Evolutionary conservation across 2,888 invertebrate species (phyloP).

Genomic region (Harmothoe impar): DNA sequence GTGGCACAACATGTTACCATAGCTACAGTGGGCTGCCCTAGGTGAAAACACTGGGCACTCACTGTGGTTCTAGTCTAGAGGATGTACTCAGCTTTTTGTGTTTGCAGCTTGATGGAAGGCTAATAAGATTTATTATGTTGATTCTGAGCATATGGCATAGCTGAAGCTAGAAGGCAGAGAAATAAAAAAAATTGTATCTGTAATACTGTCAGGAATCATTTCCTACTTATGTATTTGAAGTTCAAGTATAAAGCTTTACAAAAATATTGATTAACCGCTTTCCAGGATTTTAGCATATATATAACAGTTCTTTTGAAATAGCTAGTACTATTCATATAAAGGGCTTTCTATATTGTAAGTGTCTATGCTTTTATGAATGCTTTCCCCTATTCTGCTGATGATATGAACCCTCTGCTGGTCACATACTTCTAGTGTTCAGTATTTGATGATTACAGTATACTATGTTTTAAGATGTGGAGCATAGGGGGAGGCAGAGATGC

Average conservation of each 20-base stretch:
- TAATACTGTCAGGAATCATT: too few relatives aligned
- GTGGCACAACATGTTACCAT: neutral
- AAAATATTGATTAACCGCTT: too few relatives aligned
- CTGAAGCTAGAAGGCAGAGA: too few relatives aligned
- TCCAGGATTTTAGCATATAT: too few relatives aligned
- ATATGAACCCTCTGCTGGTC: neutral
- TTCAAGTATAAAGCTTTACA: too few relatives aligned
- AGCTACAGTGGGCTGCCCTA: neutral
- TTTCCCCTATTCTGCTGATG: neutral
- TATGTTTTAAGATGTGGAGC: neutral
- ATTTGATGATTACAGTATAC: neutral
- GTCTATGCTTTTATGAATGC: neutral
- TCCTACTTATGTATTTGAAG: too few relatives aligned
- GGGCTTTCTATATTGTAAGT: neutral
- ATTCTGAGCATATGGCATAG: too few relatives aligned
- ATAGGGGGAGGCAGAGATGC: too few relatives aligned
- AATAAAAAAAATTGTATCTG: too few relatives aligned
- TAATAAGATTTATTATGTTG: too few relatives aligned
- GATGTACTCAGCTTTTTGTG: conserved; percentile 17
- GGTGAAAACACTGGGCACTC: neutral
- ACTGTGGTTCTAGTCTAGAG: neutral
- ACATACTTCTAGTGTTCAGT: neutral
- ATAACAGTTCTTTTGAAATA: too few relatives aligned
- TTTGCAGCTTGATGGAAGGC: neutral
- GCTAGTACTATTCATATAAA: too few relatives aligned